Conservation (phyloP, 2,113 vertebrate genomes). For the Gobiocypris rarus region DNA sequence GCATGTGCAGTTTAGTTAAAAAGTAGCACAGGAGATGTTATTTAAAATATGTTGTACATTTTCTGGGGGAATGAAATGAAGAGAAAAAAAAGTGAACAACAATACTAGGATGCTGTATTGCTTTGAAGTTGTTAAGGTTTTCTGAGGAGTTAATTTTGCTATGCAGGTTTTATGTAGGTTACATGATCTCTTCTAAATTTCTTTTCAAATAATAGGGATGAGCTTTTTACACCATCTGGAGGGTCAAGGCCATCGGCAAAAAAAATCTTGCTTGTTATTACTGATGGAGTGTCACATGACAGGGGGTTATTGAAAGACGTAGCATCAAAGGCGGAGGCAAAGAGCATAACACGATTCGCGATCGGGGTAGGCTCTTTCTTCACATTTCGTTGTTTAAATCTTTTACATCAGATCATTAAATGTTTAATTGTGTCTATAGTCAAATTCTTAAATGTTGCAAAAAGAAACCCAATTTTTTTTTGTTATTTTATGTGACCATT, state of each 20-base stretch:
- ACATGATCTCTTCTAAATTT: not conserved
- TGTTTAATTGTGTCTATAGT: not conserved
- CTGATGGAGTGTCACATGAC: conserved; percentile 69
- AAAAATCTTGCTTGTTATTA: conserved; percentile 73
- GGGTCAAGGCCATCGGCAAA: conserved; percentile 61
- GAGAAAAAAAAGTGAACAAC: too few species aligned
- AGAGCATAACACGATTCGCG: conserved; percentile 67
- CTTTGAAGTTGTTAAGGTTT: too few species aligned
- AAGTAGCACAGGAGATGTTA: too few species aligned
- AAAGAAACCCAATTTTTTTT: not conserved
- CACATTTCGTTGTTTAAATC: not conserved
- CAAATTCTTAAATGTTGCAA: not conserved
- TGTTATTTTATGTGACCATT: not conserved
- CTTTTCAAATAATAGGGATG: conserved; percentile 21
- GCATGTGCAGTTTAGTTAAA: too few species aligned
- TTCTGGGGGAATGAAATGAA: too few species aligned
- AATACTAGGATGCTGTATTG: too few species aligned
- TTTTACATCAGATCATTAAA: not conserved
- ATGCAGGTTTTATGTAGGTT: too few species aligned
- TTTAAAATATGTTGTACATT: too few species aligned
- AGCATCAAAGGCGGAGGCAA: fast-evolving
- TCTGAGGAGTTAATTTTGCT: too few species aligned
- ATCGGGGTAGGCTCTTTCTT: conserved; percentile 67
- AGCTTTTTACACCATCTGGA: not conserved
- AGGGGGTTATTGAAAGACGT: fast-evolving